Evolutionary conservation across 2,113 vertebrate genomes (phyloP).

Genomic region (Cyprinus carpio): DNA sequence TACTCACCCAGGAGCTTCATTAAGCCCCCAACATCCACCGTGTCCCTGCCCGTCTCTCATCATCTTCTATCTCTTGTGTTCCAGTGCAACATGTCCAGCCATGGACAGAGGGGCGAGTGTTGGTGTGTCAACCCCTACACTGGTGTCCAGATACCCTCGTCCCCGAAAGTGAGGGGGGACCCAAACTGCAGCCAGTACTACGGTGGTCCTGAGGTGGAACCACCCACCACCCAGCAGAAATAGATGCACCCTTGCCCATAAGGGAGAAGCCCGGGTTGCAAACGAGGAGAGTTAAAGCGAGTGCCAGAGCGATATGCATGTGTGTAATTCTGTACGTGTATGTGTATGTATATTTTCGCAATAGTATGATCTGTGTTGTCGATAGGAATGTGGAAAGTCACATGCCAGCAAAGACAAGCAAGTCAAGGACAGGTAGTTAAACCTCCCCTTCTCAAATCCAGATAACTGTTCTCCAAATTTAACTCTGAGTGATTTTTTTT

Average conservation of each 20-base stretch:
- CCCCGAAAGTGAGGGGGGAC: constrained; percentile 88
- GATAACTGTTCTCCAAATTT: constrained; percentile 46
- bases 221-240: constrained; percentile 65
- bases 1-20: constrained; percentile 62
- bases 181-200: constrained; percentile 91
- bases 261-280: constrained; percentile 14
- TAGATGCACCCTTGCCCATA: constrained; percentile 29
- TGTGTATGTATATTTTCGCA: constrained; percentile 48
- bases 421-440: constrained; percentile 32
- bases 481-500: constrained; percentile 47
- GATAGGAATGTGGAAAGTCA: constrained; percentile 40
- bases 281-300: constrained; percentile 49
- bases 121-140: constrained; percentile 95
- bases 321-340: constrained; percentile 50
- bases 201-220: constrained; percentile 75
- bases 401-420: constrained; percentile 41
- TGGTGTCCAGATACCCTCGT: constrained; percentile 82
- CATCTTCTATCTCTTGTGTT: constrained; percentile 58
- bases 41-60: constrained; percentile 37
- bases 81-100: constrained; percentile 96
- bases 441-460: constrained; percentile 35
- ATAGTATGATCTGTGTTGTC: constrained; percentile 46
- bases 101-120: constrained; percentile 93
- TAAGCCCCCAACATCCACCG: constrained; percentile 65
- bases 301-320: constrained; percentile 50